A percentile compares a stretch with the other conserved stretches of the same genome.
phyloP scores from a whole-genome alignment of 2,113 vertebrate genomes.

The Jacana jacana region DNA sequence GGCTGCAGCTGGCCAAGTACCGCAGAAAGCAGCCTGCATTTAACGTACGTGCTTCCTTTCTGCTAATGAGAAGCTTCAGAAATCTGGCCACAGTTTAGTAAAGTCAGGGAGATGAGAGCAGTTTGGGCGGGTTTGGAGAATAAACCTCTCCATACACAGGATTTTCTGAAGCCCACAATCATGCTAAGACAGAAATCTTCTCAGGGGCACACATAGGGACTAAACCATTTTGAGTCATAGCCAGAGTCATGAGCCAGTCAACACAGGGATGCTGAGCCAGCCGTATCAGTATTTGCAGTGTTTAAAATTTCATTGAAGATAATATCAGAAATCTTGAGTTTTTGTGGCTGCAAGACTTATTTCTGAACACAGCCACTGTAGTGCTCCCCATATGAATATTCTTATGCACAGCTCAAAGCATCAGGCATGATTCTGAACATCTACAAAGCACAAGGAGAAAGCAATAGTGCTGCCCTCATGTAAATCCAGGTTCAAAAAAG shows the following conservation, averaged over 20 bases:
- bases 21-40: not conserved
- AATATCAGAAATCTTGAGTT: not conserved
- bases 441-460: not conserved
- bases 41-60: not conserved
- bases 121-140: not conserved
- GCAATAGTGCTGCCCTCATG: not conserved
- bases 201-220: not conserved
- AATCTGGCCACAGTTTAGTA: not conserved
- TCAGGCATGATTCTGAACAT: not conserved
- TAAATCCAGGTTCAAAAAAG: not conserved
- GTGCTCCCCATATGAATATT: not conserved
- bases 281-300: not conserved
- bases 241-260: not conserved
- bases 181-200: not conserved
- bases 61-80: not conserved
- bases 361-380: not conserved
- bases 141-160: not conserved
- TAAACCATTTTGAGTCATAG: not conserved
- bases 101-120: not conserved
- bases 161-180: not conserved
- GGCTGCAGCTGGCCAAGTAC: not conserved
- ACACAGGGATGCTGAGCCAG: not conserved
- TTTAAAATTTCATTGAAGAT: constrained; percentile 5
- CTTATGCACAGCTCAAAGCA: not conserved
- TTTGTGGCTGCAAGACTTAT: not conserved